Base-by-base conservation (phyloP, 2,797 vertebrate species). In the Eulemur coronatus region DNA sequence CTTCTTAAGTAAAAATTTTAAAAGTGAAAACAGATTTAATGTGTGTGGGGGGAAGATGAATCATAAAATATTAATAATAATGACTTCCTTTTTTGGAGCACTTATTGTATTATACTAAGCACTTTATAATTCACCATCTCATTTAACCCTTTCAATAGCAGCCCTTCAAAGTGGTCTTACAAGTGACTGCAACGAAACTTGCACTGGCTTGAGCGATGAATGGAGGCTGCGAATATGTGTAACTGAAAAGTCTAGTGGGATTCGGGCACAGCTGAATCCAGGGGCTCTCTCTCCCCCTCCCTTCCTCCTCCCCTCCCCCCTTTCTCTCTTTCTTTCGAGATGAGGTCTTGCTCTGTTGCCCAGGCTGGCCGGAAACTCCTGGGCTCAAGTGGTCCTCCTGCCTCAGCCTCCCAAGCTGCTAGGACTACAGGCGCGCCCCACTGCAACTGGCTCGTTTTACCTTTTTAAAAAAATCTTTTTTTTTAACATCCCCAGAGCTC, bases 21-120 rank as follows among this genome's bases (percentile, higher is more conserved):
- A 92, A 96, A 95, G 72, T 90, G 63, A 85, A 92, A 95, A 81
- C 84, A 94, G 87, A 92, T 79, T 97, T 91, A 78, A 92, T 24
- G 43, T 89, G 90, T 8, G 18, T 46, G 7, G 35, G 10, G n/a
- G 57, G 11, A 89, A 91, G 91, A 94, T 57, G 26, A 46, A 63
- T 84, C 33, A 59, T 92, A 81, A 94, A 92, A 67, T 72, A 52
- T 55, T 95, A 43, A 79, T 80, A 73, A 72, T 69, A 81, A 76
- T 30, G 80, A 87, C 52, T 46, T 75, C 48, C 28, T 14, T n/a
- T n/a, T 35, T 43, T 65, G 75, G 73, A 92, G 85, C 48, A 67
- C 15, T 84, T 69, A 33, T 10, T 43, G 81, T 79, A 33, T 11
- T 43, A 24, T 73, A 17, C 33, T 48, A 69, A 89, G n/a, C 11